Base-by-base conservation (phyloP, 2,797 vertebrate species). In the Saxicola maurus region DNA sequence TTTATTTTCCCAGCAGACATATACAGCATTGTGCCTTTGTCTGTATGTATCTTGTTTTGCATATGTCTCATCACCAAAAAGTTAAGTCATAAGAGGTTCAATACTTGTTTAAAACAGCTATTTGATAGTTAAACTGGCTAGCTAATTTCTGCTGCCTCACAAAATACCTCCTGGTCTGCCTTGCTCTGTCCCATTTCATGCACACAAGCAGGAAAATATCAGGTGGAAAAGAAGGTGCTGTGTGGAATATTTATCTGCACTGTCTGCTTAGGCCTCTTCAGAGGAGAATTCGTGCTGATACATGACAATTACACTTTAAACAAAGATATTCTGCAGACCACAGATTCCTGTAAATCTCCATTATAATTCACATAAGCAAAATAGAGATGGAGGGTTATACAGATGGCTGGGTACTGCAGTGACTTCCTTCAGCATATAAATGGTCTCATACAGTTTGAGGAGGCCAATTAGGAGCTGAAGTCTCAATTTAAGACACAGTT, bases 341-440 rank as follows among this genome's bases (percentile, higher is more conserved):
- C 45, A 69, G 21, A 77, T 91, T 92, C 86, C 86, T 93, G 76
- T 91, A 93, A 89, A 92, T 76, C 78, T 93, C 76, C 37, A 71
- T 88, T 82, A 75, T 33, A 62, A 68, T 65, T 85, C 77, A 68
- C 21, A 74, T 12, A 86, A 92, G 77, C 46, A 56, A 92, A 90
- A 67, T 27, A 80, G 60, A 84, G 73, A 55, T 42, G 62, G 62
- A 82, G 62, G 33, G 55, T 76, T 94, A 62, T 72, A 76, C 45
- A 92, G 81, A 52, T 69, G 75, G n/a, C n/a, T 91, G 64, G 49
- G 75, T 80, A 69, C 45, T 84, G 40, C 51, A 80, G 51, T 0
- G 10, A 60, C 71, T 93, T 85, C 65, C 72, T 88, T 86, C 66
- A 68, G 56, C 62, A 31, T 79, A n/a, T 62, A 82, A 94, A 89